Evolutionary conservation across 92 coral and sea anemone genomes (phyloP), one percentile per base, ranked within the genome.

Genomic region (Palythoa caribaeorum): DNA sequence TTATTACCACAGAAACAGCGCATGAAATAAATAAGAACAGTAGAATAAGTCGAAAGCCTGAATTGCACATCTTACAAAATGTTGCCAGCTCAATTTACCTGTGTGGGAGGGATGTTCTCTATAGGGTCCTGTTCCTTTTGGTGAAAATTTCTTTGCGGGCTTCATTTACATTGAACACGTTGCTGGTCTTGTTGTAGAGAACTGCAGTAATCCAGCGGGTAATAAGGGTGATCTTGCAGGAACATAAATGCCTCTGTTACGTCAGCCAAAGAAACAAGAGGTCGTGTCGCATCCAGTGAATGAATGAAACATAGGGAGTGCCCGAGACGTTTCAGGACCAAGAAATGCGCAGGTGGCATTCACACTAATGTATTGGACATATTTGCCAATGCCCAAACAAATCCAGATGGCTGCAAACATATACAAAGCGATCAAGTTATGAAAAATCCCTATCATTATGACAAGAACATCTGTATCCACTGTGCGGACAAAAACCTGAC

Each of bases 61-160:
- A 28, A 28, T 28, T 28, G 28, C 28, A 28, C 28, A 0, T 28
- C 0, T 28, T 28, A 28, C 19, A 79, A 79, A 79, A 38, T 39
- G 65, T 83, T 20, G 78, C 36, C 1, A 16, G 38, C 47, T 83
- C 57, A 66, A 40, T 68, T 88, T 77, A 77, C 92, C 86, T 86
- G 90, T 62, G 92, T 90, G 0, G 90, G 90, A 36, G 92, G 76
- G 3, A 85, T 90, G 70, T 85, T 85, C 81, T 76, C 79, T 52
- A 66, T 28, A 28, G 76, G 52, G 84, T 60, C 50, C 79, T 55
- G 76, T 75, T 76, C 60, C 60, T 83, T 35, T 72, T 89, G 40
- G 78, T 89, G 83, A 85, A 85, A 14, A 90, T 73, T 63, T 85
- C 90, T 78, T 70, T 71, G 28, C 28, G 28, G 28, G 28, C 28